Percentiles rank a stretch among this genome's conserved stretches.
Conservation (phyloP, 2,797 vertebrate genomes). For the Diplodus sargus region DNA sequence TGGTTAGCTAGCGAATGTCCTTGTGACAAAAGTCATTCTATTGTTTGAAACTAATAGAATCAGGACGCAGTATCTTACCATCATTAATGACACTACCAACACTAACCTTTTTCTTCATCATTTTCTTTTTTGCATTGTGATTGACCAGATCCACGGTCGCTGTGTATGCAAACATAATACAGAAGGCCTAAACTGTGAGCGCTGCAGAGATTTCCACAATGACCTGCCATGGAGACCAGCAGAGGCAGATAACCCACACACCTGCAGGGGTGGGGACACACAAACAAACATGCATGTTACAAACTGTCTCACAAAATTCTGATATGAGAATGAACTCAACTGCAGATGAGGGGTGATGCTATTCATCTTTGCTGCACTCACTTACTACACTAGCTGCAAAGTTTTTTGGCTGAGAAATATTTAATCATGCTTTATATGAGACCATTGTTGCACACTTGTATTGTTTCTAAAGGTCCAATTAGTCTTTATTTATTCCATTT, state of each 20-base stretch:
- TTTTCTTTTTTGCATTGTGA: slow-evolving; percentile 7
- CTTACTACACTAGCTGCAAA: background rate
- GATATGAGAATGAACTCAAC: background rate
- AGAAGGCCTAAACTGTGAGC: slow-evolving; percentile 90
- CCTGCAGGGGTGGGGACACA: slow-evolving; percentile 84
- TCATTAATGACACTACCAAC: background rate
- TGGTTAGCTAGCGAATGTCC: slow-evolving; percentile 75
- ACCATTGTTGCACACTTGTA: background rate
- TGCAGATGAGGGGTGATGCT: background rate
- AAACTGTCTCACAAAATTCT: background rate
- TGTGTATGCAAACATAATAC: slow-evolving; percentile 91
- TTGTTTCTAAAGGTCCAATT: background rate
- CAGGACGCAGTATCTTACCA: background rate
- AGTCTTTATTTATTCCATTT: background rate
- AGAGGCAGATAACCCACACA: slow-evolving; percentile 84
- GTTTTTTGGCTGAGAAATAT: background rate
- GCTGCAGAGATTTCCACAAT: slow-evolving; percentile 86
- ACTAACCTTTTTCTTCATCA: background rate
- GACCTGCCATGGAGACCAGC: slow-evolving; percentile 91
- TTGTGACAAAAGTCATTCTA: too few relatives aligned
- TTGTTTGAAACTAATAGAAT: background rate
- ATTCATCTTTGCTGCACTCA: background rate
- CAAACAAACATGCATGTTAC: background rate
- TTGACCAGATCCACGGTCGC: slow-evolving; percentile 87
- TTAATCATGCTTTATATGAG: background rate